A percentile compares a stretch with the other conserved stretches of the same genome.
phyloP scores from a whole-genome alignment of 2,888 invertebrate species.

The Merodon equestris region DNA sequence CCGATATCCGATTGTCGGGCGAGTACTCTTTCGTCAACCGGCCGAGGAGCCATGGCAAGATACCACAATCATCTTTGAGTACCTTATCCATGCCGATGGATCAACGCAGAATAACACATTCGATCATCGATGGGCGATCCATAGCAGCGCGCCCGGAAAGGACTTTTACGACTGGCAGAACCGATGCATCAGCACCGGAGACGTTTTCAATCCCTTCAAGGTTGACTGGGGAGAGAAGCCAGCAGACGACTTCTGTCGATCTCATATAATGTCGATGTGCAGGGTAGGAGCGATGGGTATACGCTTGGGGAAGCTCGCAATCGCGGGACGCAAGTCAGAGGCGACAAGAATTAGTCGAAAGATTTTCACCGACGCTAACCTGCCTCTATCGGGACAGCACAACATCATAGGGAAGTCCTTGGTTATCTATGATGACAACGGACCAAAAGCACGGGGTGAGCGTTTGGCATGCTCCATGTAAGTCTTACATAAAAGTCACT shows the following conservation, averaged over 20 bases:
- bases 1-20: constrained; percentile 92
- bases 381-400: constrained; percentile 87
- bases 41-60: constrained; percentile 89
- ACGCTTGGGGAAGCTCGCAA: constrained; percentile 84
- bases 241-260: constrained; percentile 82
- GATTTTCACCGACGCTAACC: constrained; percentile 87
- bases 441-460: constrained; percentile 92
- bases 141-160: constrained; percentile 87
- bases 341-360: constrained; percentile 84
- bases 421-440: constrained; percentile 92
- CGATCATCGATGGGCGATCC: constrained; percentile 91
- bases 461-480: constrained; percentile 92
- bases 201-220: constrained; percentile 88
- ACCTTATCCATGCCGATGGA: constrained; percentile 92
- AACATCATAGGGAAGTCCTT: constrained; percentile 88
- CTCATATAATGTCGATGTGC: constrained; percentile 82
- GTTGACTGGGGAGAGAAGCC: constrained; percentile 83
- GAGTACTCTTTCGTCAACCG: constrained; percentile 90
- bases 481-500: constrained; percentile 73
- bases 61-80: constrained; percentile 90
- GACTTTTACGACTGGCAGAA: constrained; percentile 96
- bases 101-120: constrained; percentile 86
- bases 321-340: constrained; percentile 86
- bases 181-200: constrained; percentile 89
- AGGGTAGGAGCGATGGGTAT: constrained; percentile 88